Evolutionary conservation across 2,797 vertebrate species (phyloP), one percentile per base, ranked within the genome.

Genomic region (Leptoclinus maculatus): DNA sequence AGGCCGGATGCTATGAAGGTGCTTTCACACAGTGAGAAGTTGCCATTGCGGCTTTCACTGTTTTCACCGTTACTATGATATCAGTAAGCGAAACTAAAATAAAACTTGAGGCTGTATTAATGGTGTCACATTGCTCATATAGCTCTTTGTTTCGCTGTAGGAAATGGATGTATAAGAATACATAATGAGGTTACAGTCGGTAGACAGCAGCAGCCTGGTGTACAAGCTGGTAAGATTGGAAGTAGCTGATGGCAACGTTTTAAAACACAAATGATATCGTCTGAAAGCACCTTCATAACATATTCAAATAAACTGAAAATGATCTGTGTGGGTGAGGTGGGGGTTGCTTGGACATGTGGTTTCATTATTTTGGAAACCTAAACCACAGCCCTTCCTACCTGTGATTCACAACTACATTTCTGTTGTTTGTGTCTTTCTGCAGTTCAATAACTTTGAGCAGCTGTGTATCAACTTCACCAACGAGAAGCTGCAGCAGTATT

Each of bases 381-480:
- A 9, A 27, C 5, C 47, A 4, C 16, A 7, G 2, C 29, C 2
- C 6, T 7, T 23, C n/a, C 38, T 58, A n/a, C 12, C 25, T 60
- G 13, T 60, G 27, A 69, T 27, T 1, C n/a, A 23, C 12, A 60
- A 3, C 70, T 23, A 54, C 11, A 25, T 25, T 43, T 0, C 13
- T 8, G 1, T 32, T 16, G 2, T 59, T 17, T 29, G 0, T 69
- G 2, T 86, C 21, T 78, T 2, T 81, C 75, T 89, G 16, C 86
- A 99, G 97, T 97, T 90, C 57, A 99, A 99, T 89, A 97, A 94
- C 92, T 98, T 98, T 0, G 98, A 99, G 90, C 98, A 99, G 90
- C 96, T 99, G 49, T 99, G 98, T 76, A 99, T 99, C 85, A 99
- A 99, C 93, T 99, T 97, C 68, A 98, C 98, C 34, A 99, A 99